Evolutionary conservation across 2,113 vertebrate genomes (phyloP).

Genomic region (Cyphomyrus discorhynchus): DNA sequence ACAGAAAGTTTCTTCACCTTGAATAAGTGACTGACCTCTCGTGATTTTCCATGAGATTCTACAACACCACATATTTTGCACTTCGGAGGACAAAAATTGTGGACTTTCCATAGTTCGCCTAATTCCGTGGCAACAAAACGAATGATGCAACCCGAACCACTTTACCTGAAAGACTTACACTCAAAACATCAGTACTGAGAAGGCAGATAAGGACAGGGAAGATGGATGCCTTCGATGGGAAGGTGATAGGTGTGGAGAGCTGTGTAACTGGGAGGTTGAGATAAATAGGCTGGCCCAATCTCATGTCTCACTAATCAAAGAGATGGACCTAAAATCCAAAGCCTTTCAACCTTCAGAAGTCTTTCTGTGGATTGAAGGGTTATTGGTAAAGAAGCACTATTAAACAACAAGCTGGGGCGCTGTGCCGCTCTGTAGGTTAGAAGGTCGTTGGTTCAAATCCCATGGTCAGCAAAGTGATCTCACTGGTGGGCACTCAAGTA

Average conservation of each 20-base stretch:
- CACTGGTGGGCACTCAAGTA: not conserved
- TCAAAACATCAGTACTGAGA: not conserved
- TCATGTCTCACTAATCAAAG: slow-evolving; percentile 2
- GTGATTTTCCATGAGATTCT: not conserved
- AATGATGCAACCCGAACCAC: slow-evolving; percentile 8
- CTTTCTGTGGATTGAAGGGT: not conserved
- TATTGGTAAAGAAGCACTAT: slow-evolving; percentile 4
- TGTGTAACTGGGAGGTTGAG: not conserved
- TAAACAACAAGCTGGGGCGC: not conserved
- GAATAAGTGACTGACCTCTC: not conserved
- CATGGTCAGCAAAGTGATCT: not conserved
- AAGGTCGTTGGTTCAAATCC: not conserved
- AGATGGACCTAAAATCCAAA: slow-evolving; percentile 2
- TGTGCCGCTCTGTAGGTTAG: not conserved
- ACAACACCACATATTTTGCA: not conserved
- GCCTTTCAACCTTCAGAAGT: slow-evolving; percentile 3
- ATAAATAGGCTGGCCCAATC: slow-evolving; percentile 9
- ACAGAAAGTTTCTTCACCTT: not conserved
- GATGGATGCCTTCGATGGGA: not conserved
- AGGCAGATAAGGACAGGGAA: not conserved
- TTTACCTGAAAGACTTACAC: not conserved
- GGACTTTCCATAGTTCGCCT: not conserved
- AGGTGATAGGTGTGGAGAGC: not conserved
- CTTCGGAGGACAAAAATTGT: not conserved
- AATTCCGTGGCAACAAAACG: slow-evolving; percentile 7